Evolutionary conservation across 2,797 vertebrate genomes (phyloP), one percentile per base, ranked within the genome.

Genomic region (Mormyrops attenuatus): DNA sequence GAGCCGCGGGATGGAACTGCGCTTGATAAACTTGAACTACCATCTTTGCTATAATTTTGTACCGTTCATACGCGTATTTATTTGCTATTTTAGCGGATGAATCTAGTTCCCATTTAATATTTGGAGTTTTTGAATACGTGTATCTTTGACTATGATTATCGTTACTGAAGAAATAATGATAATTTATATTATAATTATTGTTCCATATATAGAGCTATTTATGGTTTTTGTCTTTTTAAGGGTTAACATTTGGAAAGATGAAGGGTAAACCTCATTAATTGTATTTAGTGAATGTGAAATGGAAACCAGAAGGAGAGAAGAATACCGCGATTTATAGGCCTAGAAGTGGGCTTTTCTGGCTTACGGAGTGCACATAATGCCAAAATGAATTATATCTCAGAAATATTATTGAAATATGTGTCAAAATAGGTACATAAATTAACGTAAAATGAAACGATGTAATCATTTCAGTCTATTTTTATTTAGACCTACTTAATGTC

Each of bases 131-230:
- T 95, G 38, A 92, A 92, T 92, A 91, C 91, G 88, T 90, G 87
- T 91, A 91, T 89, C 86, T 90, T 80, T 44, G 84, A 86, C 80
- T 89, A 93, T 93, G 93, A 95, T 93, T 93, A 91, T 95, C 95
- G 95, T 96, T 96, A 95, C 95, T 96, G 95, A 95, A 94, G 93
- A 95, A 95, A 85, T 94, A 95, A 94, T 49, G 49, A 89, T 63
- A 85, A 22, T 47, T 49, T 66, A 93, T 95, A 92, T 94, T 92
- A 92, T 94, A 91, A 91, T 93, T 94, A 94, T 95, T 94, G 93
- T 95, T 94, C 92, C 90, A 92, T 69, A 90, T 84, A 85, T 73
- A 89, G 73, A 80, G 17, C 20, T 41, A 80, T 80, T 80, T 93
- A 90, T 92, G 85, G 53, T 60, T 60, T 93, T 90, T 85, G 93